phyloP scores from a whole-genome alignment of 1,140 invertebrate species.

The Hesperophylax magnus region DNA sequence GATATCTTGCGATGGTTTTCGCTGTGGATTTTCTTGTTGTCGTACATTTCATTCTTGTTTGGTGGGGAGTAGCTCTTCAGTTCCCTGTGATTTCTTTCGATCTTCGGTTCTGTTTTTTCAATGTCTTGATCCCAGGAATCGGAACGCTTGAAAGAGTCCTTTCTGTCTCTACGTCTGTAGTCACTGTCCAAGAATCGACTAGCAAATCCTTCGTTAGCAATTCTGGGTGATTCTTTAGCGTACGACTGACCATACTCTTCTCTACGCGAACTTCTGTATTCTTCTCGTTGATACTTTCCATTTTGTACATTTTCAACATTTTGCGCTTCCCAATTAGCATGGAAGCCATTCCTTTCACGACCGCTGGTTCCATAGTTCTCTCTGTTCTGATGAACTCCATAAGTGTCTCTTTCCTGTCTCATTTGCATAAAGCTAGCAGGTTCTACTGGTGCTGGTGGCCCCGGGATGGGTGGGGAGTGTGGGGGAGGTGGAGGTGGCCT shows the following conservation, averaged over 20 bases:
- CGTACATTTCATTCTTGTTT: slow-evolving; percentile 48
- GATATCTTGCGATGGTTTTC: slow-evolving; percentile 53
- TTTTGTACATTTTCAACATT: slow-evolving; percentile 53
- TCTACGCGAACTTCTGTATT: slow-evolving; percentile 48
- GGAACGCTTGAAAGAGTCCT: slow-evolving; percentile 53
- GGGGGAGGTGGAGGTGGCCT: slow-evolving; percentile 74
- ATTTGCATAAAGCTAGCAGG: slow-evolving; percentile 81
- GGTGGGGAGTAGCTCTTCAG: slow-evolving; percentile 47
- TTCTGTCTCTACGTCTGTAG: slow-evolving; percentile 50
- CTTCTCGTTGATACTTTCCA: slow-evolving; percentile 50
- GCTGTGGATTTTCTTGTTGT: slow-evolving; percentile 40
- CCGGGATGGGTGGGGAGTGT: slow-evolving; percentile 67
- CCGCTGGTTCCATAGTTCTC: slow-evolving; percentile 65
- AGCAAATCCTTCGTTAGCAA: slow-evolving; percentile 54
- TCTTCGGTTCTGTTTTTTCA: slow-evolving; percentile 52
- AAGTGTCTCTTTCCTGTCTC: slow-evolving; percentile 76
- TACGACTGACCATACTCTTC: slow-evolving; percentile 39
- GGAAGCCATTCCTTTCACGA: slow-evolving; percentile 74
- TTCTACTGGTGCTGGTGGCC: slow-evolving; percentile 52
- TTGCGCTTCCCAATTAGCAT: slow-evolving; percentile 76
- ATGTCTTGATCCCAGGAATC: slow-evolving; percentile 57
- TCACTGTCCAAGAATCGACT: slow-evolving; percentile 57
- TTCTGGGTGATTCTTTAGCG: slow-evolving; percentile 45
- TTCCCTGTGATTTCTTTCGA: slow-evolving; percentile 47
- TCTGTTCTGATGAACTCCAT: slow-evolving; percentile 75